Conservation (phyloP, 2,113 vertebrate species). For the Nyctibius bracteatus region DNA sequence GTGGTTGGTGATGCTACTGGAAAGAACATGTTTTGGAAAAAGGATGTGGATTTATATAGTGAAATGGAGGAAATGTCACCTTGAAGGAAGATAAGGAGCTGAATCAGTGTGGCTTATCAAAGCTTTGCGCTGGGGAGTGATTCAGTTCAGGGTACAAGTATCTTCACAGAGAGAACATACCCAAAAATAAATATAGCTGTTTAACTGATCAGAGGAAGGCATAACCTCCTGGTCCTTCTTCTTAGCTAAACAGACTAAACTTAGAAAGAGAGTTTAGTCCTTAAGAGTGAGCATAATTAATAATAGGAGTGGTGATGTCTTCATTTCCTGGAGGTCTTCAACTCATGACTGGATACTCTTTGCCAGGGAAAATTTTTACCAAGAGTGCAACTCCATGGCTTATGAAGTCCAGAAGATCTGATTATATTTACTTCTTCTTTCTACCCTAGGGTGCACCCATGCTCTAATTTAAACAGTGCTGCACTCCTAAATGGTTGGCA, state of each 20-base stretch:
- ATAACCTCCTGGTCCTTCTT: neutral
- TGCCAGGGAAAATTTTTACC: neutral
- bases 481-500: neutral
- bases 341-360: neutral
- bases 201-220: neutral
- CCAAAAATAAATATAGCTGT: neutral
- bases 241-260: neutral
- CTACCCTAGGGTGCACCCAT: neutral
- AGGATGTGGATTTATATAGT: neutral
- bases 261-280: neutral
- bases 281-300: neutral
- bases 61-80: neutral
- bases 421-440: neutral
- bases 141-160: neutral
- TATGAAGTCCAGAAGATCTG: neutral
- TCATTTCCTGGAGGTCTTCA: neutral
- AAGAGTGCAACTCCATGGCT: accelerated
- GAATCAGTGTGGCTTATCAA: neutral
- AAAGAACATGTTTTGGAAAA: neutral
- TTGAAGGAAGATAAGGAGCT: neutral
- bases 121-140: neutral
- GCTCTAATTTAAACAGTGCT: neutral
- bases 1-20: neutral
- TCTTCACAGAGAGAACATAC: neutral
- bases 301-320: neutral